Conservation (phyloP, 1,140 invertebrate genomes). For the Belonocnema kinseyi region DNA sequence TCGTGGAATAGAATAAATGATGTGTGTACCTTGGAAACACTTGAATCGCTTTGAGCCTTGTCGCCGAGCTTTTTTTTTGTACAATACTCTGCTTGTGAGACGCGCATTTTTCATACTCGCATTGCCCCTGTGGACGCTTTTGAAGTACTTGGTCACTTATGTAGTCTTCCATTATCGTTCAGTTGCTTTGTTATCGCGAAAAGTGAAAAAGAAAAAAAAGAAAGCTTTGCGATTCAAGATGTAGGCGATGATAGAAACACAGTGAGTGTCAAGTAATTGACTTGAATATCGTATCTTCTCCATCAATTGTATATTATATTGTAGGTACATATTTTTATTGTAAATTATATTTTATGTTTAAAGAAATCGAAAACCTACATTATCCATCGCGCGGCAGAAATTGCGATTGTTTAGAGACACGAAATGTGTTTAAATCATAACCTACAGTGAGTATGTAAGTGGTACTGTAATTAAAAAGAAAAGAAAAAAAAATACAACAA, state of each 20-base stretch:
- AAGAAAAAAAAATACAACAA: too few relatives aligned
- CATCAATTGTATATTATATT: conserved; percentile 19
- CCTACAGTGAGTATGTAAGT: conserved; percentile 26
- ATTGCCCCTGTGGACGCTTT: background rate
- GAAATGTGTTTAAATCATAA: conserved; percentile 23
- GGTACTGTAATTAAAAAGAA: background rate
- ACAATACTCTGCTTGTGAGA: conserved; percentile 35
- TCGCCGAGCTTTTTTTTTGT: conserved; percentile 33
- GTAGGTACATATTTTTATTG: conserved; percentile 12
- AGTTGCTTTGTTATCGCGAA: conserved; percentile 27
- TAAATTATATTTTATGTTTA: conserved; percentile 29
- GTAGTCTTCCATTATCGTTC: conserved; percentile 14
- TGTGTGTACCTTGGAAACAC: conserved; percentile 55
- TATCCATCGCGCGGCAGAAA: background rate
- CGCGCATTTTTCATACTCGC: conserved; percentile 40
- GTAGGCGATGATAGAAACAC: conserved; percentile 41
- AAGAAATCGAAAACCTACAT: background rate
- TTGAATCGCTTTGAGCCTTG: conserved; percentile 35
- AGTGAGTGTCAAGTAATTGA: conserved; percentile 7
- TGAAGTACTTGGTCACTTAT: background rate
- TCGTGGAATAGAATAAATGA: conserved; percentile 55
- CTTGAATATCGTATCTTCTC: conserved; percentile 10
- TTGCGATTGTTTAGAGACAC: background rate
- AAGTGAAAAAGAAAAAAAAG: conserved; percentile 24
- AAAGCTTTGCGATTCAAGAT: conserved; percentile 42